Base-by-base conservation (phyloP, 2,797 vertebrate species). In the Helostoma temminkii region DNA sequence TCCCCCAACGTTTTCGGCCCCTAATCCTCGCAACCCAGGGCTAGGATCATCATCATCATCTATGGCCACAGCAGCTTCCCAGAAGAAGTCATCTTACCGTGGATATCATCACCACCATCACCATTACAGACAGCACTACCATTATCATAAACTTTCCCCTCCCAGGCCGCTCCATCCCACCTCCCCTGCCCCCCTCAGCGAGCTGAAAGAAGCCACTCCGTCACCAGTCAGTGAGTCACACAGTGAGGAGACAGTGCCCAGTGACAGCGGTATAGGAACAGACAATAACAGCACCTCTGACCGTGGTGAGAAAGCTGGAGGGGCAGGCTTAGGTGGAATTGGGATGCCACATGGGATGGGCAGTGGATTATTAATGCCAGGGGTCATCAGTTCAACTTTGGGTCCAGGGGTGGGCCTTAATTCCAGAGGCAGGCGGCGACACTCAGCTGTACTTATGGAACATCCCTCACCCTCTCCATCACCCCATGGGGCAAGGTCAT, bases 221-320 rank as follows among this genome's bases (percentile, higher is more conserved):
- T 99, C 98, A 3, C 98, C 98, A 0, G 95, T 98, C 2, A 99
- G 97, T 43, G 98, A 99, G 82, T 98, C 98, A 16, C 97, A 99
- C 84, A 98, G 97, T 18, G 97, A 99, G 9, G 98, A 99, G 92
- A 98, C 98, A 0, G 94, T 98, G 36, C 98, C 98, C 64, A 99
- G 97, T 22, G 98, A 99, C 90, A 99, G 97, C 18, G 98, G 98
- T 10, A 99, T 99, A 5, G 98, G 98, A 60, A 99, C 98, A 0
- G 98, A 99, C 83, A 99, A 99, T 69, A 99, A 99, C 92, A 99
- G 98, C 86, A 99, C 97, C 2, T 99, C 98, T 0, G 98, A 99
- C 82, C 93, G 98, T 1, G 97, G 97, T 0, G 98, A 99, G 92
- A 99, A 99, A 83, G 95, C 88, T 21, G 93, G 92, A 42, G 87